Base-by-base conservation (phyloP, 2,113 vertebrate genomes). In the Galemys pyrenaicus region DNA sequence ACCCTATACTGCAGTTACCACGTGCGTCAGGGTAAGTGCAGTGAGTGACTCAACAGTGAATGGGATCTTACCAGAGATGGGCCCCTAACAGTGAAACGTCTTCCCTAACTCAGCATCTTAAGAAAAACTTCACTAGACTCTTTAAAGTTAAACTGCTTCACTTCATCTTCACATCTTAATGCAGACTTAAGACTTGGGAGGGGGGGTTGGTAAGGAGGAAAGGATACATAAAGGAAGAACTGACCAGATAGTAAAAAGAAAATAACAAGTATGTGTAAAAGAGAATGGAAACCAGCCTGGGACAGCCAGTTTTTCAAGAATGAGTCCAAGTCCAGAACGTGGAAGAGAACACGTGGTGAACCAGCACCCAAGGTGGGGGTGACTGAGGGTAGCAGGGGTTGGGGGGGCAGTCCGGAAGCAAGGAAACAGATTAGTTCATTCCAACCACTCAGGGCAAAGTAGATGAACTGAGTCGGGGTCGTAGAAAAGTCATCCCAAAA, bases 301-400 rank as follows among this genome's bases (percentile, higher is more conserved):
- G 11, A 84, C 80, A 65, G 28, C 51, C n/a, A 15, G 54, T 37
- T 35, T 49, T 82, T 83, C 28, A 37, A 15, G 26, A 56, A 35
- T 67, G 9, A 67, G 44, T 54, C 84, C 90, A 86, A 41, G 37
- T 49, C 44, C 77, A 20, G 37, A n/a, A 73, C 32, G 13, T 62
- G 86, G 22, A 44, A 64, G n/a, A 78, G 68, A 95, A 96, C 97
- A 97, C 96, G 96, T 96, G 97, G 89, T 93, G 80, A 89, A 81
- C 70, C 37, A 17, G 81, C 46, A 87, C 32, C 60, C 77, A 41
- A 62, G 2, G 24, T n/a, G n/a, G 8, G 46, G 6, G 5, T 24
- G 67, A 11, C 19, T 1, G 32, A 17, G 64, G 30, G 5, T 3
- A 35, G 16, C 5, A 9, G 35, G 24, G 16, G 64, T 28, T 3